Evolutionary conservation across 2,888 invertebrate genomes (phyloP).

Genomic region (Unio pictorum): DNA sequence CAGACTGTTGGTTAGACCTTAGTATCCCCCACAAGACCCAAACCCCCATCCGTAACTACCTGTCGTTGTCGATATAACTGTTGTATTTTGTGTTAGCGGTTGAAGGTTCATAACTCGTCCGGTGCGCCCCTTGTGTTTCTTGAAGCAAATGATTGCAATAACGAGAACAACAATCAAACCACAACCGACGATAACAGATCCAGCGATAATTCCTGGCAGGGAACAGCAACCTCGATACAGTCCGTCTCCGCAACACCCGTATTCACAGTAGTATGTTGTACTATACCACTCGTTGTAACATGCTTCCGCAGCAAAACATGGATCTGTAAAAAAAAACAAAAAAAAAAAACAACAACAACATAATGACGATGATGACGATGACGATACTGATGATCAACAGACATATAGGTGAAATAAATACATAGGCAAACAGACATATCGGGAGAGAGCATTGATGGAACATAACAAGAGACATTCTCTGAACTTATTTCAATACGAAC

Average conservation of each 20-base stretch:
- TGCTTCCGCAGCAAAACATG: background rate
- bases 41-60: too few species aligned
- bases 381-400: too few species aligned
- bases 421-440: too few species aligned
- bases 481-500: too few species aligned
- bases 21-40: too few species aligned
- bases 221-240: constrained; percentile 17
- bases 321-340: too few species aligned
- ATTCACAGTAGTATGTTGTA: constrained; percentile 12
- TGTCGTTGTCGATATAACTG: background rate
- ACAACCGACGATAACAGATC: constrained; percentile 12
- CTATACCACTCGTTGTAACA: constrained; percentile 1
- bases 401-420: too few species aligned
- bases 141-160: constrained; percentile 13
- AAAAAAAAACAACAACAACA: too few species aligned
- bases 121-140: constrained; percentile 11
- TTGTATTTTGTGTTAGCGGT: background rate
- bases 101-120: background rate
- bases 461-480: too few species aligned
- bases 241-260: constrained; percentile 20
- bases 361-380: too few species aligned
- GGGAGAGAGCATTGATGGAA: too few species aligned
- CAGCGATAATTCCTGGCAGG: constrained; percentile 15
- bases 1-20: too few species aligned
- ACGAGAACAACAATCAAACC: constrained; percentile 14